phyloP scores from a whole-genome alignment of 1,140 invertebrate species.

The Drosophila nigromelanica region DNA sequence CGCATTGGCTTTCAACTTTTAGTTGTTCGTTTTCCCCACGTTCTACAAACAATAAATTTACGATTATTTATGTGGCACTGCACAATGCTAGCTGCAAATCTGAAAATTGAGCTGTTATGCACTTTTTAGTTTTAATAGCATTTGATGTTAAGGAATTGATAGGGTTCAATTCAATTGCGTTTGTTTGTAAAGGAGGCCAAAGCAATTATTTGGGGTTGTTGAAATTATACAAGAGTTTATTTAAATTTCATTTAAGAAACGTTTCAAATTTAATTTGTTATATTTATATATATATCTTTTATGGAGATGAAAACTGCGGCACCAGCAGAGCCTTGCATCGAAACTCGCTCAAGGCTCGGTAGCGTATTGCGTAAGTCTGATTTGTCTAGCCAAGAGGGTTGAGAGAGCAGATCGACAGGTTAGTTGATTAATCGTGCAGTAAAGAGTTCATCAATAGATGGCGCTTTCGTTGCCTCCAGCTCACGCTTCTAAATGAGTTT shows the following conservation, averaged over 20 bases:
- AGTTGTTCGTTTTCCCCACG: constrained; percentile 14
- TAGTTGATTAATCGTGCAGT: too few species aligned
- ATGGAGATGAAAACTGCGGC: too few species aligned
- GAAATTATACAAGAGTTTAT: not conserved
- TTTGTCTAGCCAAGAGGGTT: too few species aligned
- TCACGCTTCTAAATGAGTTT: not conserved
- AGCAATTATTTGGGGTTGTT: too few species aligned
- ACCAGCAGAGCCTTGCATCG: too few species aligned
- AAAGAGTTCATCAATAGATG: not conserved
- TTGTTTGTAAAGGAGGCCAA: not conserved
- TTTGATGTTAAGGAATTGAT: constrained; percentile 24
- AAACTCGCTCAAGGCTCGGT: too few species aligned
- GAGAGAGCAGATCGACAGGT: too few species aligned
- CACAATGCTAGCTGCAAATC: constrained; percentile 55
- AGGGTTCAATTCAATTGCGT: not conserved
- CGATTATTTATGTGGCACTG: constrained; percentile 70
- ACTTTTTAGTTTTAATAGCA: not conserved
- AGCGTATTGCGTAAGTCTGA: too few species aligned
- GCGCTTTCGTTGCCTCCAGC: not conserved
- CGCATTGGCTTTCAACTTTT: constrained; percentile 26
- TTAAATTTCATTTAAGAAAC: too few species aligned
- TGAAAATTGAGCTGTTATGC: constrained; percentile 5
- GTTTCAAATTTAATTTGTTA: too few species aligned
- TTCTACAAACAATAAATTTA: constrained; percentile 61
- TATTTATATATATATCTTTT: too few species aligned